These are phyloP conservation scores for Cosmia trapezina DNA, from an alignment of 2,888 invertebrate species.

Conservation along the genomic window DNA sequence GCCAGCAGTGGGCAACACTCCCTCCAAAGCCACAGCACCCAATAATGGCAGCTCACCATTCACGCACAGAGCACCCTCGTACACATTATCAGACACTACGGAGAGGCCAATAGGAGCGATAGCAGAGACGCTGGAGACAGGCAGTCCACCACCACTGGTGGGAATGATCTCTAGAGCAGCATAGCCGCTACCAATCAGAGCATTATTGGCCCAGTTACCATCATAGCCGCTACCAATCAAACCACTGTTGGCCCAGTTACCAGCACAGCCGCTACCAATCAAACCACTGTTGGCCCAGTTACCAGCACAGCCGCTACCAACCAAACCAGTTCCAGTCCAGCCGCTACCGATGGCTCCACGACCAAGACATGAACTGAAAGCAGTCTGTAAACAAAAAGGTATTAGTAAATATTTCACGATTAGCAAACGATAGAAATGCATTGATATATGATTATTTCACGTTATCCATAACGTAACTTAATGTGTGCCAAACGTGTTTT, in stretches of 20 bases:
- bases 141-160: conserved; percentile 56
- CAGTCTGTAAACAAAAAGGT: not conserved
- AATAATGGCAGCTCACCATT: conserved; percentile 58
- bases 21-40: conserved; percentile 50
- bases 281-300: not conserved
- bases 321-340: not conserved
- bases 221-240: conserved; percentile 23
- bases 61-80: conserved; percentile 52
- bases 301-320: conserved; percentile 42
- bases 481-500: too few species aligned
- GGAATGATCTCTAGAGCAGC: conserved; percentile 50
- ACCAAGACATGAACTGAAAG: conserved; percentile 14
- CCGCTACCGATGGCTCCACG: not conserved
- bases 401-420: not conserved
- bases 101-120: conserved; percentile 51
- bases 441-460: not conserved
- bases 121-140: conserved; percentile 50
- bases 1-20: conserved; percentile 40
- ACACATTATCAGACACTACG: conserved; percentile 58
- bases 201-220: conserved; percentile 28
- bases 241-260: not conserved
- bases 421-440: not conserved
- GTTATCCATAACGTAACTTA: not conserved
- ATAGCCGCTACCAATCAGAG: not conserved
- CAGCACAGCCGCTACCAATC: not conserved